These are phyloP conservation scores for Pristis pectinata DNA, from an alignment of 2,797 vertebrate species.

Conservation along the genomic window DNA sequence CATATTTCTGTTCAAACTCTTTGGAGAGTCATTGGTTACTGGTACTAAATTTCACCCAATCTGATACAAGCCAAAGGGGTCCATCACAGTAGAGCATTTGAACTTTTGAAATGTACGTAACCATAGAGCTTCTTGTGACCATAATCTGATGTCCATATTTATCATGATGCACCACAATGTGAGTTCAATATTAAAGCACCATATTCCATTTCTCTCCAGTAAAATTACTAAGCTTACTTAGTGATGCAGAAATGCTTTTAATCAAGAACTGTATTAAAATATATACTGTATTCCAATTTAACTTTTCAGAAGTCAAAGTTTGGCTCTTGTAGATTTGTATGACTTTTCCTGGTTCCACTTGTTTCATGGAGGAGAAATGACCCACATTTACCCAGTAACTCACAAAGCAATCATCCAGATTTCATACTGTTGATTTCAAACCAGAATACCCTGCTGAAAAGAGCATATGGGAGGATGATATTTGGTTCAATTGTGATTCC, in stretches of 20 bases:
- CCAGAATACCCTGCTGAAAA: background rate
- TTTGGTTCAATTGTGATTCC: background rate
- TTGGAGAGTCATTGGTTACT: background rate
- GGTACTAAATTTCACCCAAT: background rate
- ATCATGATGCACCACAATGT: background rate
- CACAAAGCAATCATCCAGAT: background rate
- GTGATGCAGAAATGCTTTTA: background rate
- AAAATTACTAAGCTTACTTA: background rate
- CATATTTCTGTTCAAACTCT: background rate
- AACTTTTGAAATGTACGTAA: too few relatives aligned
- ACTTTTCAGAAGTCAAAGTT: background rate
- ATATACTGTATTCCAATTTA: background rate
- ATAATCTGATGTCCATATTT: background rate
- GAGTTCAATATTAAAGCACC: background rate
- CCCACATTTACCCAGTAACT: background rate
- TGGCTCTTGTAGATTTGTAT: background rate
- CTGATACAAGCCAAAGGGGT: background rate
- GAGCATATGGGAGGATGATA: background rate
- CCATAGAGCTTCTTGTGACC: background rate
- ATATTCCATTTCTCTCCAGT: background rate
- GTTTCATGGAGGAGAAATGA: background rate
- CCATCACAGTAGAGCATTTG: background rate
- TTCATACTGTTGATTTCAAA: background rate
- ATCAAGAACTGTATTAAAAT: background rate
- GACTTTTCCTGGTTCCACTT: background rate